A percentile compares a stretch with the other conserved stretches of the same genome.
Conservation (phyloP, 2,113 vertebrate species). For the Prietella phreatophila region DNA sequence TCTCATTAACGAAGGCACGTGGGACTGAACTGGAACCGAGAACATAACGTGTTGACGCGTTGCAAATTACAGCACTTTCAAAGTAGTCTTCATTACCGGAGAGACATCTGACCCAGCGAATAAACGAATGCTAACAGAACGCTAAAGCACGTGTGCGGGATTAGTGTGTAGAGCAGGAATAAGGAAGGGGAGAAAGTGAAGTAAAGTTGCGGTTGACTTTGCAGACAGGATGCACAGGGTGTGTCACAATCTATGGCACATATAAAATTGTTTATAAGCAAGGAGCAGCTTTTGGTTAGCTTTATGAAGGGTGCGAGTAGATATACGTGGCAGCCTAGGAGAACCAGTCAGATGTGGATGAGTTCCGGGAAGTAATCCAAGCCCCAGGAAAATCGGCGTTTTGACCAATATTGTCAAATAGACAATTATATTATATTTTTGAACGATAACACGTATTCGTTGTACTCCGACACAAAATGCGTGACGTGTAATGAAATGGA, state of each 20-base stretch:
- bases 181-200: neutral
- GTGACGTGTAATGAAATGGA: too few relatives aligned
- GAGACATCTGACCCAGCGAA: slow-evolving; percentile 56
- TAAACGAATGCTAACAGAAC: neutral
- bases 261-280: neutral
- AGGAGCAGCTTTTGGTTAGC: neutral
- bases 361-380: neutral
- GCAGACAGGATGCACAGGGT: neutral
- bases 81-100: slow-evolving; percentile 52
- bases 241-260: neutral
- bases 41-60: slow-evolving; percentile 77
- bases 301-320: neutral
- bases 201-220: neutral
- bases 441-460: neutral
- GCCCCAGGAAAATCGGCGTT: neutral
- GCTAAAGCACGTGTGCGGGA: too few relatives aligned
- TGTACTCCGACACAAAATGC: neutral
- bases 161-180: neutral
- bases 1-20: slow-evolving; percentile 79
- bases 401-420: neutral
- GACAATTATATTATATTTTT: neutral
- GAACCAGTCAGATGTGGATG: neutral
- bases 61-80: slow-evolving; percentile 52
- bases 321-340: neutral
- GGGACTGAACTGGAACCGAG: slow-evolving; percentile 65